Conservation (phyloP, 2,888 invertebrate genomes). For the Bibio marci region DNA sequence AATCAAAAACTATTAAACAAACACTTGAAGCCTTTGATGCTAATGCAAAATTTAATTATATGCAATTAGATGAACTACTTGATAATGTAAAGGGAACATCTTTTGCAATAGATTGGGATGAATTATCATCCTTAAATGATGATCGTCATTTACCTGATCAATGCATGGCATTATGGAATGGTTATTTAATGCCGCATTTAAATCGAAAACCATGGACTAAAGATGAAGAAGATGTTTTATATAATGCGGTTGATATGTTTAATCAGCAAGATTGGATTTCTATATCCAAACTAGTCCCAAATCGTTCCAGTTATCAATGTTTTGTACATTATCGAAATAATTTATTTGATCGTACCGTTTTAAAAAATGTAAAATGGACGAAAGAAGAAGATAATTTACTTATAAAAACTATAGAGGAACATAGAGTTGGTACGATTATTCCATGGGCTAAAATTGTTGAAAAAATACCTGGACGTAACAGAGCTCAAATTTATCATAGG, state of each 20-base stretch:
- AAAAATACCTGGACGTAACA: conserved; percentile 42
- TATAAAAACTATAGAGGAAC: conserved; percentile 39
- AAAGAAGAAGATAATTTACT: conserved; percentile 50
- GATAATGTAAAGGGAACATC: not conserved
- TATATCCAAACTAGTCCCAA: conserved; percentile 39
- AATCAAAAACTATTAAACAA: not conserved
- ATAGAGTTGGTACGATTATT: conserved; percentile 44
- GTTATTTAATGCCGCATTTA: conserved; percentile 48
- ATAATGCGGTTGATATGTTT: conserved; percentile 24
- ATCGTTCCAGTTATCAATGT: conserved; percentile 50
- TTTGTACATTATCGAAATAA: conserved; percentile 46
- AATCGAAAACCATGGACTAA: conserved; percentile 38
- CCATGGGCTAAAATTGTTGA: conserved; percentile 55
- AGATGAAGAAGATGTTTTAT: conserved; percentile 32
- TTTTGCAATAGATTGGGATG: conserved; percentile 24
- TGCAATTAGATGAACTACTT: conserved; percentile 1
- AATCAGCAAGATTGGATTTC: conserved; percentile 45
- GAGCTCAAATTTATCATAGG: conserved; percentile 46
- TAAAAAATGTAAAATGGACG: conserved; percentile 39
- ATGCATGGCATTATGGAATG: conserved; percentile 53
- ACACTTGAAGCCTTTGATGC: not conserved
- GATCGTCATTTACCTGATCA: conserved; percentile 42
- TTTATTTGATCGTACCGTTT: conserved; percentile 18
- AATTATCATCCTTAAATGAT: conserved; percentile 22
- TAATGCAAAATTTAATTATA: not conserved